These are phyloP conservation scores for Dryobota labecula DNA, from an alignment of 2,888 invertebrate species.

Conservation along the genomic window DNA sequence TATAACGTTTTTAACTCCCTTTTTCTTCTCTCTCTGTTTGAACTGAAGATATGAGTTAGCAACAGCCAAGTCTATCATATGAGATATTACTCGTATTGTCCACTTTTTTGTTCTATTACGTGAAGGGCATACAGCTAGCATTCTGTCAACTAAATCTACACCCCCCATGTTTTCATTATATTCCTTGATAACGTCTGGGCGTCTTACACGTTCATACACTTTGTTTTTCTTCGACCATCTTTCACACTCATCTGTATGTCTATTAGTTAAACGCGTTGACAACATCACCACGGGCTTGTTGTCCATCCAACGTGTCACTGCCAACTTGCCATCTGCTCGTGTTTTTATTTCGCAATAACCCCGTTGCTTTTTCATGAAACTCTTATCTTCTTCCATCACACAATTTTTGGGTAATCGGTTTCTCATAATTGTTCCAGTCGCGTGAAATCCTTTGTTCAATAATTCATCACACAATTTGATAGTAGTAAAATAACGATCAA, in stretches of 20 bases:
- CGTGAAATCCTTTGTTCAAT: constrained; percentile 15
- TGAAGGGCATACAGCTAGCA: constrained; percentile 53
- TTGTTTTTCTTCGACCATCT: constrained; percentile 14
- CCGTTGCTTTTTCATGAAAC: background rate
- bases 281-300: background rate
- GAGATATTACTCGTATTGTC: constrained; percentile 40
- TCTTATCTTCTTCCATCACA: background rate
- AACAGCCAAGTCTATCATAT: constrained; percentile 54
- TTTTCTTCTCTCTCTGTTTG: constrained; percentile 24
- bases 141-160: constrained; percentile 1
- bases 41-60: constrained; percentile 42
- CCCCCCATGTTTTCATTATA: background rate
- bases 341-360: constrained; percentile 1
- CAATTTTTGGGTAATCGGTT: background rate
- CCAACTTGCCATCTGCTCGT: background rate
- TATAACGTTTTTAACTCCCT: constrained; percentile 14
- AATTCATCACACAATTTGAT: constrained; percentile 31
- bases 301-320: background rate
- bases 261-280: background rate
- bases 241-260: background rate
- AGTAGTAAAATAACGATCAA: constrained; percentile 35
- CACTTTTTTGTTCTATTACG: constrained; percentile 22
- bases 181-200: background rate
- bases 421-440: constrained; percentile 31
- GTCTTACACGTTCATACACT: no score